Conservation (phyloP, 2,888 invertebrate species). For the Thumatha senex region DNA sequence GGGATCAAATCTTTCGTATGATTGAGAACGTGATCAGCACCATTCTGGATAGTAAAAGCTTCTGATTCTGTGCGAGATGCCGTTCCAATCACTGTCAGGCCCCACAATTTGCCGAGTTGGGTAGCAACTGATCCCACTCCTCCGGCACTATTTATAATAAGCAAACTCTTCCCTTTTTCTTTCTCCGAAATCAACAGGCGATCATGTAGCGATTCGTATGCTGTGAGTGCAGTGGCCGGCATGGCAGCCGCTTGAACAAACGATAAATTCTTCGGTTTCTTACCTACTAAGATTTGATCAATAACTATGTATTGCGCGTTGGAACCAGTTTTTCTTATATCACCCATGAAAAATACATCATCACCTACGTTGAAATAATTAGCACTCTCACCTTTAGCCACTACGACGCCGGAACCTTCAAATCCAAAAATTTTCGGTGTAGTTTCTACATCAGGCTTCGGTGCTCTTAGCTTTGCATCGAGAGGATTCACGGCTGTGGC, state of each 20-base stretch:
- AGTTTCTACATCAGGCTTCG: conserved; percentile 57
- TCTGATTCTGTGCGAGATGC: conserved; percentile 64
- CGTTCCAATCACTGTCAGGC: conserved; percentile 70
- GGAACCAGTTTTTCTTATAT: conserved; percentile 59
- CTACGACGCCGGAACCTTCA: conserved; percentile 70
- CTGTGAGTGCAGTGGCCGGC: conserved; percentile 66
- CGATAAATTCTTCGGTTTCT: conserved; percentile 62
- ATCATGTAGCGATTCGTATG: conserved; percentile 65
- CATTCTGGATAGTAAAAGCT: conserved; percentile 54
- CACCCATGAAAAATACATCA: conserved; percentile 69
- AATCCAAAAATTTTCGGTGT: conserved; percentile 65
- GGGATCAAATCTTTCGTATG: conserved; percentile 59
- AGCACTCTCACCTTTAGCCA: conserved; percentile 54
- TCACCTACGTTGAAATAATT: conserved; percentile 62
- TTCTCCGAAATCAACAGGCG: conserved; percentile 61
- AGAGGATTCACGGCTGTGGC: conserved; percentile 72
- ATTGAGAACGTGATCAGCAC: conserved; percentile 64
- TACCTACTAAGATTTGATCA: conserved; percentile 59
- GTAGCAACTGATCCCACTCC: conserved; percentile 72
- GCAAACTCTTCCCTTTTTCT: conserved; percentile 62
- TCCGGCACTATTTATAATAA: conserved; percentile 72
- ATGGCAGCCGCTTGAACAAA: conserved; percentile 75
- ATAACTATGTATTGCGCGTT: conserved; percentile 69
- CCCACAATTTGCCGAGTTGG: conserved; percentile 63
- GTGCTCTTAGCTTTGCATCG: conserved; percentile 67